Evolutionary conservation across 2,113 vertebrate genomes (phyloP).

Genomic region (Anser brachyrhynchus): DNA sequence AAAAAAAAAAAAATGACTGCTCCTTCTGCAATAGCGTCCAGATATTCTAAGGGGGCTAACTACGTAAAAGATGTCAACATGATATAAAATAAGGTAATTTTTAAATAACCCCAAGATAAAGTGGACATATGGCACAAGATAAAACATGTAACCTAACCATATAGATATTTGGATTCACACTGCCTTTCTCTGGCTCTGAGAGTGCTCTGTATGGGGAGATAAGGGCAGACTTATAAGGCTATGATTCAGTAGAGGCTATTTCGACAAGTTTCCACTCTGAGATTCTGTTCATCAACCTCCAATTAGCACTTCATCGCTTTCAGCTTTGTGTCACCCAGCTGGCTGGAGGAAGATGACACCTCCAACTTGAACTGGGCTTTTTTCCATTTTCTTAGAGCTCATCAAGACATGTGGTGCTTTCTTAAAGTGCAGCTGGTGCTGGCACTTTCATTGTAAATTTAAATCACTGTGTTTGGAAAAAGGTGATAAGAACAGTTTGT

Average conservation of each 20-base stretch:
- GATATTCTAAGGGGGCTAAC: neutral
- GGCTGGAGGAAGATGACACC: slow-evolving; percentile 78
- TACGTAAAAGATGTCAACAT: neutral
- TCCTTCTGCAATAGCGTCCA: neutral
- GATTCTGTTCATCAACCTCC: slow-evolving; percentile 78
- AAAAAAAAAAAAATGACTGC: neutral
- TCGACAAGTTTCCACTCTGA: slow-evolving; percentile 69
- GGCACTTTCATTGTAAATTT: slow-evolving; percentile 80
- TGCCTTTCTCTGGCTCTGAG: slow-evolving; percentile 3
- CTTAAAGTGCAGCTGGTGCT: slow-evolving; percentile 81
- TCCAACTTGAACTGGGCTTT: slow-evolving; percentile 76
- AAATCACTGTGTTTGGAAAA: slow-evolving; percentile 79
- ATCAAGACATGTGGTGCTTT: slow-evolving; percentile 79
- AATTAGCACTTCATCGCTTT: slow-evolving; percentile 85
- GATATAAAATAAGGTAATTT: slow-evolving; percentile 2
- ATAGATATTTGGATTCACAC: slow-evolving; percentile 49
- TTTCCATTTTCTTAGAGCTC: slow-evolving; percentile 79
- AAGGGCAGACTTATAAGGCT: slow-evolving; percentile 58
- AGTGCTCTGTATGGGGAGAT: slow-evolving; percentile 39
- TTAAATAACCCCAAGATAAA: slow-evolving; percentile 10
- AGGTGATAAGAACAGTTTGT: slow-evolving; percentile 81
- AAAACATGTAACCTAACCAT: slow-evolving; percentile 24
- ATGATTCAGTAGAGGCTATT: slow-evolving; percentile 67
- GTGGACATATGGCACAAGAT: slow-evolving; percentile 41
- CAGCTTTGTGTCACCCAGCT: slow-evolving; percentile 79